Evolutionary conservation across 2,888 invertebrate genomes (phyloP), one percentile per base, ranked within the genome.

Genomic region (Drosophila buzzatii): DNA sequence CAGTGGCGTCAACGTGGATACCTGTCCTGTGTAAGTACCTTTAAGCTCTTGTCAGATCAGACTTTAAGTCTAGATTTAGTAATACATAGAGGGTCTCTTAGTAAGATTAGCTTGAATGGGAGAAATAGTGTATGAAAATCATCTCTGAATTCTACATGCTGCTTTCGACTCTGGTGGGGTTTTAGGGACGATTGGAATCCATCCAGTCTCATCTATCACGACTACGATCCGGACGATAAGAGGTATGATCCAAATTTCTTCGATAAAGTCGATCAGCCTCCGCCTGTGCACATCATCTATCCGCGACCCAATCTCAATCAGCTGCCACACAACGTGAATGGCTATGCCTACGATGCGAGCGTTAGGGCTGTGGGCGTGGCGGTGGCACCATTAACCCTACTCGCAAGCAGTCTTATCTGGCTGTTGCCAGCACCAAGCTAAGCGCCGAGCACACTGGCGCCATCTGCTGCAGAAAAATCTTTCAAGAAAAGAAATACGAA

Each of bases 1-100:
- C 62, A 95, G 95, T 70, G 97, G 97, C 45, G 94, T 96, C 81
- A 98, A 98, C 92, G 96, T 97, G 61, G 96, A 96, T 88, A 95
- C 96, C 41, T 98, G 98, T 94, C 95, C 95, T 82, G 95, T 96
- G 98, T 98, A 93, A 96, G 95, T 92, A 74, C 7, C 9, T 20
- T 5, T n/a, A 31, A 33, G 44, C 20, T 33, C 20, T 20, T n/a
- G 4, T 3, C 5, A 27, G 27, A 31, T 49, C 10, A 31, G 27
- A 16, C 7, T 6, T 39, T 7, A 7, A 16, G 37, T 39, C 37
- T 39, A 16, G 27, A 47, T 7, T 8, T 1, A 23, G 16, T 45
- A 16, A 23, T 12, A 23, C 14, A 44, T 5, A 20, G 10, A 39
- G 7, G 7, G 5, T 10, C 37, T 2, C 8, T 41, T 41, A n/a